Conservation (phyloP, 2,888 invertebrate genomes). For the Aquatica leii region DNA sequence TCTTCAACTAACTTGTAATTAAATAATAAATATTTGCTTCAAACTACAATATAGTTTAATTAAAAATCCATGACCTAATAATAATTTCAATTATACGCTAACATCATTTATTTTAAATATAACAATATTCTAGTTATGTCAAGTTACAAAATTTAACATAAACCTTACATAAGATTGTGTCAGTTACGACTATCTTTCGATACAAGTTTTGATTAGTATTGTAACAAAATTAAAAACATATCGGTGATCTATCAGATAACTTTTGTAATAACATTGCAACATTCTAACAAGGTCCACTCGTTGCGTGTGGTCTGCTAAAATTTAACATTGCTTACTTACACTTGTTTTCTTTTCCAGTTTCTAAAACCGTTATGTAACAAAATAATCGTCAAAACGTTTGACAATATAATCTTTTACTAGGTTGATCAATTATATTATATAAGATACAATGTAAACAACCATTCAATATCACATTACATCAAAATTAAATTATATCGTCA, state of each 20-base stretch:
- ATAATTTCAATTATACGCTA: background rate
- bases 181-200: background rate
- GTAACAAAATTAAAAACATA: slow-evolving; percentile 26
- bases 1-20: too few relatives aligned
- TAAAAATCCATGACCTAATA: slow-evolving; percentile 9
- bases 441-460: too few relatives aligned
- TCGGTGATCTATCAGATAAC: slow-evolving; percentile 30
- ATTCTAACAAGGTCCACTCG: slow-evolving; percentile 17
- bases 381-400: too few relatives aligned
- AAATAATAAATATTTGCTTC: too few relatives aligned
- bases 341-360: too few relatives aligned
- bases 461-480: too few relatives aligned
- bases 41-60: background rate
- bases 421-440: too few relatives aligned
- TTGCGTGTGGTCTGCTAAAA: slow-evolving; percentile 27
- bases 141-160: slow-evolving; percentile 11
- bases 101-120: slow-evolving; percentile 28
- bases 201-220: slow-evolving; percentile 25
- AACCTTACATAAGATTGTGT: slow-evolving; percentile 9
- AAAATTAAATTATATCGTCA: too few relatives aligned
- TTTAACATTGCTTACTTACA: too few relatives aligned
- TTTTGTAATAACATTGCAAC: slow-evolving; percentile 33
- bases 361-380: too few relatives aligned
- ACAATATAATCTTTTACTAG: too few relatives aligned
- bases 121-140: slow-evolving; percentile 31